Conservation (phyloP, 2,113 vertebrate genomes). For the Scolopax mira region DNA sequence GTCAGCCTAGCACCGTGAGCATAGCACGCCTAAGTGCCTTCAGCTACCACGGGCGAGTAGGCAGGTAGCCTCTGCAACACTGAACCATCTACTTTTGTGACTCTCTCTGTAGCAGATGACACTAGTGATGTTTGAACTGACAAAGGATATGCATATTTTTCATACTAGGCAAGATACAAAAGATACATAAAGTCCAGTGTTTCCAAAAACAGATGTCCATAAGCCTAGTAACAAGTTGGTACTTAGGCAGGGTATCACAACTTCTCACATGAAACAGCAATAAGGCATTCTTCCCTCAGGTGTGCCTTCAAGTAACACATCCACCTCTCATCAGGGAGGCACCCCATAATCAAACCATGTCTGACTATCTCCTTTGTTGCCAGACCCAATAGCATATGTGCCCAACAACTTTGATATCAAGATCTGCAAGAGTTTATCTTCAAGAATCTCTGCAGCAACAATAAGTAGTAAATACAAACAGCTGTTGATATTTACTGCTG, state of each 20-base stretch:
- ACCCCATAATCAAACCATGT: background rate
- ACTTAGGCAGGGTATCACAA: background rate
- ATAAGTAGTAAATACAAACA: background rate
- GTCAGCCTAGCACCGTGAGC: background rate
- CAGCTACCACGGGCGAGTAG: background rate
- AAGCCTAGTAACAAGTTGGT: background rate
- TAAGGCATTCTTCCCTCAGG: background rate
- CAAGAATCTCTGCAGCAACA: background rate
- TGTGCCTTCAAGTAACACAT: background rate
- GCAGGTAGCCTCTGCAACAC: background rate
- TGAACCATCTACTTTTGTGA: background rate
- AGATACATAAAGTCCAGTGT: background rate
- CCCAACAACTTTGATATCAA: background rate
- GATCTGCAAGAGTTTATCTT: background rate
- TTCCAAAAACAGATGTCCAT: background rate
- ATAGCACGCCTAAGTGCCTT: background rate
- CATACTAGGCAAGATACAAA: background rate
- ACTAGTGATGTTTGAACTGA: background rate
- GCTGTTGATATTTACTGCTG: background rate
- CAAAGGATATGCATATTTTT: background rate
- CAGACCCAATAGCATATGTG: background rate
- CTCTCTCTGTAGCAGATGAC: background rate
- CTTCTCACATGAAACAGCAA: background rate
- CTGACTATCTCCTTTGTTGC: background rate
- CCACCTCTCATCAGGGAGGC: background rate